A percentile compares a stretch with the other conserved stretches of the same genome.
Evolutionary conservation across 1,140 invertebrate species (phyloP).

Genomic region (Lasaia peninsularis): DNA sequence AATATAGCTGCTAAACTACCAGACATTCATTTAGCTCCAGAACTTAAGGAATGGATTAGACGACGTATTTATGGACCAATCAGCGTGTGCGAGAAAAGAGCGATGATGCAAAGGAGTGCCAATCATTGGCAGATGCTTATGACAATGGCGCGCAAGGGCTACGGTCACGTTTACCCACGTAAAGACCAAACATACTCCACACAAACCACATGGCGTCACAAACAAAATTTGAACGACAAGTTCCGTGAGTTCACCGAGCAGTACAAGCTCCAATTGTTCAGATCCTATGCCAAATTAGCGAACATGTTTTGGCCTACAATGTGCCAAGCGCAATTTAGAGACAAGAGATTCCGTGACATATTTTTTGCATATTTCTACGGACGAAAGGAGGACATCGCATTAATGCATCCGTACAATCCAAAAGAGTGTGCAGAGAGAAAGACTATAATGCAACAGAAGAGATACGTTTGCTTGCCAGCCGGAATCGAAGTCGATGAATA

Average conservation of each 20-base stretch:
- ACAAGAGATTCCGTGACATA: constrained; percentile 63
- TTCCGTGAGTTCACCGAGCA: constrained; percentile 42
- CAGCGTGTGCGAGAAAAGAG: constrained; percentile 30
- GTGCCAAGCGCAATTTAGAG: constrained; percentile 55
- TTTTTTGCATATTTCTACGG: constrained; percentile 58
- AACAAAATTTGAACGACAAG: constrained; percentile 47
- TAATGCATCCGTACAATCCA: constrained; percentile 60
- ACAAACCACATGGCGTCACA: constrained; percentile 48
- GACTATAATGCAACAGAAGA: constrained; percentile 30
- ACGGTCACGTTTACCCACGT: constrained; percentile 41
- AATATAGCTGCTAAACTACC: constrained; percentile 60
- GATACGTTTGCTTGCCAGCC: constrained; percentile 45
- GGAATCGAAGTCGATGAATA: constrained; percentile 30
- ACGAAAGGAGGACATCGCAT: constrained; percentile 45
- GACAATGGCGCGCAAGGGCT: constrained; percentile 36
- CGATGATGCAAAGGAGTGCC: constrained; percentile 41
- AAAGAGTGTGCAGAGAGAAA: constrained; percentile 42
- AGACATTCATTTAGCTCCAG: constrained; percentile 55
- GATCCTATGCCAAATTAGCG: constrained; percentile 47
- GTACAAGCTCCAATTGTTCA: constrained; percentile 49
- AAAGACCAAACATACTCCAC: constrained; percentile 32
- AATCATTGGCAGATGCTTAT: constrained; percentile 44
- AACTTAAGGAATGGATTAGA: constrained; percentile 65
- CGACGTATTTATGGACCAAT: constrained; percentile 48
- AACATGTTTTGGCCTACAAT: constrained; percentile 63